These are phyloP conservation scores for Zeuzera pyrina DNA, from an alignment of 2,888 invertebrate species.

Conservation along the genomic window DNA sequence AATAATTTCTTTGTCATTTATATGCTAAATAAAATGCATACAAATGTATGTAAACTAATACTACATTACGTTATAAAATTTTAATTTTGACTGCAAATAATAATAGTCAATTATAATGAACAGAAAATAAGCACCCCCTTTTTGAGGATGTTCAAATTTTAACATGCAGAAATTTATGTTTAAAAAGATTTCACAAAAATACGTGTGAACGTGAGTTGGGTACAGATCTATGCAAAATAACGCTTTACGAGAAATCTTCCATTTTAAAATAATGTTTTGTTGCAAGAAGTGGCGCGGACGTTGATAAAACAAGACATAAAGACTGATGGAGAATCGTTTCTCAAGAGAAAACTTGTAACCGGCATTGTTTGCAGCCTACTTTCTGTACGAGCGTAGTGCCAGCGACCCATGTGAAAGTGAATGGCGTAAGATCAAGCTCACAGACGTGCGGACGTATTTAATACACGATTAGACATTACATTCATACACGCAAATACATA, in stretches of 20 bases:
- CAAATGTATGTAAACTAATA: too few relatives aligned
- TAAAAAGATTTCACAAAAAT: too few relatives aligned
- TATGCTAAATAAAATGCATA: too few relatives aligned
- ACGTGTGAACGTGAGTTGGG: too few relatives aligned
- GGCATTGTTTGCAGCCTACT: constrained; percentile 65
- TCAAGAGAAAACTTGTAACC: constrained; percentile 54
- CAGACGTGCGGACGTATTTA: constrained; percentile 45
- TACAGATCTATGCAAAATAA: neutral
- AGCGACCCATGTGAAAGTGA: constrained; percentile 56
- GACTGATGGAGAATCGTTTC: constrained; percentile 42
- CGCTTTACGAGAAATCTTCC: neutral
- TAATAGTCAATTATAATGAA: too few relatives aligned
- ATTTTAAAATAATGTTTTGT: neutral
- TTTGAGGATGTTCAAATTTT: too few relatives aligned
- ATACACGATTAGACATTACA: constrained; percentile 49
- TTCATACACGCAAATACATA: constrained; percentile 47
- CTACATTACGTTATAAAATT: too few relatives aligned
- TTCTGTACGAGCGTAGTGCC: constrained; percentile 35
- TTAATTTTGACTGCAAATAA: too few relatives aligned
- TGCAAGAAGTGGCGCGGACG: constrained; percentile 10
- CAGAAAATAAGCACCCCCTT: too few relatives aligned
- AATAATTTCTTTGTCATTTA: too few relatives aligned
- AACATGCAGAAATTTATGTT: too few relatives aligned
- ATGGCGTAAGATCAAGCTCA: constrained; percentile 48
- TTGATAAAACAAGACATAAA: constrained; percentile 32